Evolutionary conservation across 2,113 vertebrate species (phyloP).

Genomic region (Melanerpes formicivorus): DNA sequence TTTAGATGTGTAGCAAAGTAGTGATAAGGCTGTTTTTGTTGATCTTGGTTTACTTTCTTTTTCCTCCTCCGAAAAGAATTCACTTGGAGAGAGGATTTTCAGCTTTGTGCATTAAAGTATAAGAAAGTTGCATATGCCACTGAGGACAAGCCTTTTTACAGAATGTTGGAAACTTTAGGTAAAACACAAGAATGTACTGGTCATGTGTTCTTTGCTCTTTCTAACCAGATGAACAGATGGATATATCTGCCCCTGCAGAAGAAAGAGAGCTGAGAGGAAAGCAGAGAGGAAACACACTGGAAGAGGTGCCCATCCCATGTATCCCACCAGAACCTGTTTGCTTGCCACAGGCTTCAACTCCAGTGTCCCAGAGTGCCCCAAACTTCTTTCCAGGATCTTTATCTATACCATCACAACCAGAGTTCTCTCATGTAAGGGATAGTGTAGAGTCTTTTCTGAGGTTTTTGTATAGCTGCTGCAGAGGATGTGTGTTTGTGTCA

Average conservation of each 20-base stretch:
- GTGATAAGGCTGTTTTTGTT: background rate
- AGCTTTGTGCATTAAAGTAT: background rate
- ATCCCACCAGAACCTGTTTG: constrained; percentile 31
- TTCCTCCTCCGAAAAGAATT: background rate
- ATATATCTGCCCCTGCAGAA: constrained; percentile 71
- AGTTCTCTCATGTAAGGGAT: constrained; percentile 91
- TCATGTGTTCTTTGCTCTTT: constrained; percentile 23
- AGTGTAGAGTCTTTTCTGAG: background rate
- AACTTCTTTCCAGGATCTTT: constrained; percentile 78
- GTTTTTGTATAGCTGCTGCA: background rate
- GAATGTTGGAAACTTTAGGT: background rate
- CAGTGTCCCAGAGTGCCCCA: constrained; percentile 82
- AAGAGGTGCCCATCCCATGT: constrained; percentile 59
- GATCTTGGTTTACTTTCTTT: background rate
- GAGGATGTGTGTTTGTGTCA: background rate
- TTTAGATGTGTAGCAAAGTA: background rate
- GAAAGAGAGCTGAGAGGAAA: constrained; percentile 38
- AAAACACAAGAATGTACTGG: background rate
- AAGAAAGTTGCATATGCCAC: background rate
- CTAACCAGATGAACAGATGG: constrained; percentile 79
- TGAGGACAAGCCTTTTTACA: background rate
- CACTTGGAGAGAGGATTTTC: background rate
- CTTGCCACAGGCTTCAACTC: constrained; percentile 81
- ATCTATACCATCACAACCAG: constrained; percentile 87
- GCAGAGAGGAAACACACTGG: constrained; percentile 42